These are phyloP conservation scores for Leptinotarsa haldemani DNA, from an alignment of 2,888 invertebrate species.

Conservation along the genomic window DNA sequence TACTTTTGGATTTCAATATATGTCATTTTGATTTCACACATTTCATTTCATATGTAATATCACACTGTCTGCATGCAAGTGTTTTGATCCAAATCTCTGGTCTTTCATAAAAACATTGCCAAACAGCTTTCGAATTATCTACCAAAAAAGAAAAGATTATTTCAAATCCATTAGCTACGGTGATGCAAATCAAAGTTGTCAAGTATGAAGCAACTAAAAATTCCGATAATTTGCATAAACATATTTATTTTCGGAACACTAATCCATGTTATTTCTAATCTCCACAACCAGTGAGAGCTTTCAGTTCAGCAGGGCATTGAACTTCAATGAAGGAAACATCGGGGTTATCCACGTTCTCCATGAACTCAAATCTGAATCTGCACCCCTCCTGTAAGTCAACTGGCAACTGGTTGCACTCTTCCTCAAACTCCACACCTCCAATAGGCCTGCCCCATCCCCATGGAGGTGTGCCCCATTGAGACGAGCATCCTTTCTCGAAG, in stretches of 20 bases:
- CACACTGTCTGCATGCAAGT: no score
- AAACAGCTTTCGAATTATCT: no score
- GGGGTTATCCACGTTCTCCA: slow-evolving; percentile 42
- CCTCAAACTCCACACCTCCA: slow-evolving; percentile 36
- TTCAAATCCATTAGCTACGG: no score
- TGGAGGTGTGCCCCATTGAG: slow-evolving; percentile 41
- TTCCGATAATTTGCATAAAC: no score
- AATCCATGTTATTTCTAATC: slow-evolving; percentile 10
- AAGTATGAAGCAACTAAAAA: no score
- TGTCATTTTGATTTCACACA: no score
- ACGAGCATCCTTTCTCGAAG: slow-evolving; percentile 38
- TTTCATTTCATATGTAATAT: no score
- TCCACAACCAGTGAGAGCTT: slow-evolving; percentile 35
- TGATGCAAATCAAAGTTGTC: no score
- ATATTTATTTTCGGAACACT: neutral
- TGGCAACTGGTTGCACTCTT: slow-evolving; percentile 37
- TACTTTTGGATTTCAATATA: no score
- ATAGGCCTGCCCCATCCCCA: slow-evolving; percentile 40
- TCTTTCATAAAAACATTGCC: no score
- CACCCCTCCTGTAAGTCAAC: slow-evolving; percentile 39
- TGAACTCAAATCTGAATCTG: slow-evolving; percentile 38
- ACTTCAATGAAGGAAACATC: slow-evolving; percentile 38
- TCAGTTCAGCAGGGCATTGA: slow-evolving; percentile 39
- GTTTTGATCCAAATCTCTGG: no score
- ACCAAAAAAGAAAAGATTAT: no score